These are phyloP conservation scores for Champsocephalus gunnari DNA, from an alignment of 2,797 vertebrate species.

Conservation along the genomic window DNA sequence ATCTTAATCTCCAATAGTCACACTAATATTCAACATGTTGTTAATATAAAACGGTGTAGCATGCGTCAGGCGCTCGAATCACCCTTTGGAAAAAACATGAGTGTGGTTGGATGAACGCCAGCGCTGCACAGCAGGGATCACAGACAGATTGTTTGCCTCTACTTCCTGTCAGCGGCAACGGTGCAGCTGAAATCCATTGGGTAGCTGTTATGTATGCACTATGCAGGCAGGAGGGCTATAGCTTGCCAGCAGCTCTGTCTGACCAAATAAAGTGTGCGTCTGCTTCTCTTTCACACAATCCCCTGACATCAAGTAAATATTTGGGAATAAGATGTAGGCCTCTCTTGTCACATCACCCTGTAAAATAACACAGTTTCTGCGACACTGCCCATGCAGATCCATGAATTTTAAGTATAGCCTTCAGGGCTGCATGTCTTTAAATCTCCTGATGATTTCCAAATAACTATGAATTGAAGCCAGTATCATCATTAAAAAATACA, in stretches of 20 bases:
- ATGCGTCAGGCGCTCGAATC: constrained; percentile 44
- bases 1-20: constrained; percentile 54
- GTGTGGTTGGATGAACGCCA: constrained; percentile 34
- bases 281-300: constrained; percentile 43
- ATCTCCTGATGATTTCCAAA: constrained; percentile 39
- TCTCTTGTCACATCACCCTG: constrained; percentile 42
- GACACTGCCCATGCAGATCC: constrained; percentile 7
- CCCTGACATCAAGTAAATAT: constrained; percentile 58
- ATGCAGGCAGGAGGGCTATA: constrained; percentile 16
- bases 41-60: constrained; percentile 56
- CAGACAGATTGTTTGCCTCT: constrained; percentile 61
- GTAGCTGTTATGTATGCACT: constrained; percentile 26
- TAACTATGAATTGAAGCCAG: constrained; percentile 35
- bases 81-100: constrained; percentile 44
- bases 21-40: constrained; percentile 55
- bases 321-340: constrained; percentile 25
- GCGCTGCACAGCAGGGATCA: constrained; percentile 45
- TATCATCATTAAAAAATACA: constrained; percentile 17
- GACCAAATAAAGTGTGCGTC: constrained; percentile 63
- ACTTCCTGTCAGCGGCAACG: constrained; percentile 30
- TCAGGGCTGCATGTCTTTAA: constrained; percentile 34
- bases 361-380: constrained; percentile 37
- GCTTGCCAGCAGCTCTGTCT: constrained; percentile 47
- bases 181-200: constrained; percentile 55
- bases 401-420: constrained; percentile 51